Evolutionary conservation across 1,140 invertebrate species (phyloP).

Genomic region (Ephestia elutella): DNA sequence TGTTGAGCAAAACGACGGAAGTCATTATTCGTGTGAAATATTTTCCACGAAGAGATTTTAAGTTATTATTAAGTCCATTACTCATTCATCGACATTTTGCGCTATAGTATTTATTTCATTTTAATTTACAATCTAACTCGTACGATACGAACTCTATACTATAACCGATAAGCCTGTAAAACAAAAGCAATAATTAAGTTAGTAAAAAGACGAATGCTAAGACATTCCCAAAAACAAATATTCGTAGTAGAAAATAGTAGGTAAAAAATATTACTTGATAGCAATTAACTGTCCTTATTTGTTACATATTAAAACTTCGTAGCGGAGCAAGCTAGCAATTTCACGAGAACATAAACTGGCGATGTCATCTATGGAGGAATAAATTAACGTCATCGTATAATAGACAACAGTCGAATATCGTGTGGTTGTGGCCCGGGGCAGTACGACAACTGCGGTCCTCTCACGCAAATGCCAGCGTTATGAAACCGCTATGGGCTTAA

Average conservation of each 20-base stretch:
- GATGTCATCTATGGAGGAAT: slow-evolving; percentile 15
- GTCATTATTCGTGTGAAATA: slow-evolving; percentile 6
- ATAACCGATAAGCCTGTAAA: no score
- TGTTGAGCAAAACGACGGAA: slow-evolving; percentile 24
- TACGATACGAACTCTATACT: no score
- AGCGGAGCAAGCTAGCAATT: neutral
- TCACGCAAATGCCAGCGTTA: slow-evolving; percentile 47
- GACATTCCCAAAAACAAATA: no score
- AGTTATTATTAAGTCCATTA: no score
- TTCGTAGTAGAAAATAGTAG: no score
- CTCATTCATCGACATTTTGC: no score
- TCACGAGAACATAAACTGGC: neutral
- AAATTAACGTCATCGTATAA: slow-evolving; percentile 1
- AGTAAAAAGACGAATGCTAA: no score
- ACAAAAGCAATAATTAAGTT: no score
- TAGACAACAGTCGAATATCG: slow-evolving; percentile 10
- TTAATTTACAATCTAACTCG: no score
- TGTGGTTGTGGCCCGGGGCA: slow-evolving; percentile 21
- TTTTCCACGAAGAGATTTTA: slow-evolving; percentile 8
- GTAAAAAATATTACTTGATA: no score
- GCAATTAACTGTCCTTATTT: no score
- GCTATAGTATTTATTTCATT: no score
- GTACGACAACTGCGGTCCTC: slow-evolving; percentile 32
- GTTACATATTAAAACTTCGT: neutral
- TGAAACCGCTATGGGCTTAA: slow-evolving; percentile 37